Conservation (phyloP, 2,113 vertebrate genomes). For the Chroicocephalus ridibundus region DNA sequence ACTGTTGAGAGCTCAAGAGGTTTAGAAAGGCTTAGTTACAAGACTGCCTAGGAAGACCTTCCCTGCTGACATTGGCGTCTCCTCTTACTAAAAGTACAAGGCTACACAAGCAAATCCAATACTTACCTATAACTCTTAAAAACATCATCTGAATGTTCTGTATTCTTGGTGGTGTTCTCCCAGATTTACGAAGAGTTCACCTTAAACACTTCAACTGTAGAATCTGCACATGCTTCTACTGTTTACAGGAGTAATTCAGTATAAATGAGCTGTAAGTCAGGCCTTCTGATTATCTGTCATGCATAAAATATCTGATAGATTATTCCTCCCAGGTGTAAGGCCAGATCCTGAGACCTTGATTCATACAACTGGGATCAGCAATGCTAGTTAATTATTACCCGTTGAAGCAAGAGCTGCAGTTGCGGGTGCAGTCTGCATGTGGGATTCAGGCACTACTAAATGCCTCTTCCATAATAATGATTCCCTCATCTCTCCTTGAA, state of each 20-base stretch:
- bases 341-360: not conserved
- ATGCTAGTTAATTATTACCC: not conserved
- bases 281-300: not conserved
- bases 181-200: not conserved
- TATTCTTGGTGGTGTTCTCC: not conserved
- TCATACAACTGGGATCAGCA: not conserved
- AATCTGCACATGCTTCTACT: not conserved
- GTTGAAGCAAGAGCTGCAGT: not conserved
- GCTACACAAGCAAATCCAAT: not conserved
- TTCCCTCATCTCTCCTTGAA: not conserved
- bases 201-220: not conserved
- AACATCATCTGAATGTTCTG: not conserved
- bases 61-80: not conserved
- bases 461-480: not conserved
- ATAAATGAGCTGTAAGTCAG: not conserved
- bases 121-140: not conserved
- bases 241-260: not conserved
- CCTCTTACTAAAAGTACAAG: not conserved
- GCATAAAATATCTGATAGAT: not conserved
- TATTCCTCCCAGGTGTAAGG: not conserved
- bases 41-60: not conserved
- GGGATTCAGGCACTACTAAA: not conserved
- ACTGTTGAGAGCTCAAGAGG: not conserved
- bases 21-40: not conserved
- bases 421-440: not conserved